Base-by-base conservation (phyloP, 2,888 invertebrate genomes). In the Dilophus febrilis region DNA sequence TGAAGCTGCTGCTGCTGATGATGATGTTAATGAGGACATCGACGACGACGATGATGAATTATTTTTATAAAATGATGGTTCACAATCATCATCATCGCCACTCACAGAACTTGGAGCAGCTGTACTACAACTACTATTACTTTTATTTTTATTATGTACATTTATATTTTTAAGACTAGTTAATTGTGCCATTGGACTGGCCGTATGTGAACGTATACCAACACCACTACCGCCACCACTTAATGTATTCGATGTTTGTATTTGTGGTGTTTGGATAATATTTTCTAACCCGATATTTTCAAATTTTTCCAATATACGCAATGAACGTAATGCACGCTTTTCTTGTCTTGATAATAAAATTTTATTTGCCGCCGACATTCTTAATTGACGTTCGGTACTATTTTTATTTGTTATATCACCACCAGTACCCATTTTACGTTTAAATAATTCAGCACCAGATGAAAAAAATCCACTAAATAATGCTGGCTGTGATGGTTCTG, bases 151-250 rank as follows among this genome's bases (percentile, higher is more conserved):
- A 11, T 51, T 50, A 35, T 51, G 44, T 38, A 50, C 43, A 18
- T 36, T 59, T 60, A 32, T 64, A 41, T 70, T 65, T 57, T 75
- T 77, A 13, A 84, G 61, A 51, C 81, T 83, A 36, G 78, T 79
- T 38, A 84, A 57, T 61, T 83, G 83, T 46, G 81, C 75, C 77
- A 85, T 80, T 2, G 83, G 83, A 53, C 83, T 83, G 44, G 75
- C 74, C 42, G 77, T 68, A 6, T 75, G 68, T 1, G 41, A 75
- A 74, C 64, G 61, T 51, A 38, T 30, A 11, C 40, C 35, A 5
- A 13, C 27, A 12, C 68, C 62, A 29, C 69, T 55, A 2, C 68
- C 35, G 17, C 77, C 72, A 35, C 72, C 72, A 45, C 70, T 72
- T 17, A 73, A 56, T 12, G 26, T 13, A 27, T 35, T 35, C 7